A percentile compares a stretch with the other conserved stretches of the same genome.
Conservation (phyloP, 1,140 invertebrate species). For the Rhyacophila brunnea region DNA sequence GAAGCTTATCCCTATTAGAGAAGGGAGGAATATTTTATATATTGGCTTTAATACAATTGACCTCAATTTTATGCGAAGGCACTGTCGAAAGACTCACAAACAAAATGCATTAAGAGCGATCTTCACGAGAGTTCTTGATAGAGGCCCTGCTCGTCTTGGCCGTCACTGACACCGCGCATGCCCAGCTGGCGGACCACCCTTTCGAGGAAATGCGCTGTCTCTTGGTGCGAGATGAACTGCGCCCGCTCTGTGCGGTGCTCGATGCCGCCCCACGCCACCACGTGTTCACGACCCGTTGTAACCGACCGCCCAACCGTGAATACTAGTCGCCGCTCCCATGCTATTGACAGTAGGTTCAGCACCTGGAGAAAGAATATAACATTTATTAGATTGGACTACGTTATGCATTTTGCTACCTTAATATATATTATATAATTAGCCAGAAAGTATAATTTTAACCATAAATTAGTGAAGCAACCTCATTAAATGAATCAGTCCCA, state of each 20-base stretch:
- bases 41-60: no score
- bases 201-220: constrained; percentile 31
- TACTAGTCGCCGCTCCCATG: constrained; percentile 79
- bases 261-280: constrained; percentile 89
- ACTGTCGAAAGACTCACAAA: no score
- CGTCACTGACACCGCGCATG: constrained; percentile 33
- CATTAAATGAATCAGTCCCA: no score
- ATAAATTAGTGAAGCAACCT: no score
- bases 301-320: constrained; percentile 86
- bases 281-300: constrained; percentile 85
- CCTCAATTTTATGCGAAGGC: no score
- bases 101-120: no score
- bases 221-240: constrained; percentile 21
- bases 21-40: no score
- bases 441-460: no score
- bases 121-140: constrained; percentile 31
- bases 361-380: constrained; percentile 47
- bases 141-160: constrained; percentile 33
- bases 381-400: no score
- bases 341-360: constrained; percentile 71
- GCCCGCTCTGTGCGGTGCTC: constrained; percentile 74
- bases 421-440: no score
- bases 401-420: no score
- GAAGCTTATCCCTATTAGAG: no score
- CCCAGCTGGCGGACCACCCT: constrained; percentile 30